phyloP scores from a whole-genome alignment of 2,797 vertebrate genomes.

The Basileuterus tristriatus region DNA sequence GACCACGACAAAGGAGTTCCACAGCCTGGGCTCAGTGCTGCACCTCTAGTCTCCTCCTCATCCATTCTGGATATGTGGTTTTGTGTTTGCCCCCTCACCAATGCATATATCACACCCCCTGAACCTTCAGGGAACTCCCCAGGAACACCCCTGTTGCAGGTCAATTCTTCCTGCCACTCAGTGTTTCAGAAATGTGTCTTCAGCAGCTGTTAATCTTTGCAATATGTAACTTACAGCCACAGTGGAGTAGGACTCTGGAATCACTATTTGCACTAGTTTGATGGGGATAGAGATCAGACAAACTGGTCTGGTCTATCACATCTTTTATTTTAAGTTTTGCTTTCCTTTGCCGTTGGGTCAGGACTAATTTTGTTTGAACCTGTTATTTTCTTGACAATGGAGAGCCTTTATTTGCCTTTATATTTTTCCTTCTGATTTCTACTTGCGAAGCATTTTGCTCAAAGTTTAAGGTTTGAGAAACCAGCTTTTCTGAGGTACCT shows the following conservation, averaged over 20 bases:
- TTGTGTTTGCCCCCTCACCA: not conserved
- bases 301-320: not conserved
- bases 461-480: not conserved
- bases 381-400: not conserved
- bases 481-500: not conserved
- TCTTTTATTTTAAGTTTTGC: not conserved
- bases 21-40: not conserved
- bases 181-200: not conserved
- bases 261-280: too few species aligned
- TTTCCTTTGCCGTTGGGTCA: not conserved
- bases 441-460: not conserved
- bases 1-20: not conserved
- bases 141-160: not conserved
- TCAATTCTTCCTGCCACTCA: not conserved
- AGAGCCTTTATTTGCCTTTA: not conserved
- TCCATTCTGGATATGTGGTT: not conserved
- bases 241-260: not conserved
- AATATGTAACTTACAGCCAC: not conserved
- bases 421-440: not conserved
- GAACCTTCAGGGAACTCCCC: not conserved
- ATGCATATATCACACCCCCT: not conserved
- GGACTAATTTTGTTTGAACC: not conserved
- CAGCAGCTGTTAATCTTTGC: not conserved
- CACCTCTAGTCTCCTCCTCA: not conserved
- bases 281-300: not conserved